Evolutionary conservation across 2,888 invertebrate genomes (phyloP).

Genomic region (Blastobasis adustella): DNA sequence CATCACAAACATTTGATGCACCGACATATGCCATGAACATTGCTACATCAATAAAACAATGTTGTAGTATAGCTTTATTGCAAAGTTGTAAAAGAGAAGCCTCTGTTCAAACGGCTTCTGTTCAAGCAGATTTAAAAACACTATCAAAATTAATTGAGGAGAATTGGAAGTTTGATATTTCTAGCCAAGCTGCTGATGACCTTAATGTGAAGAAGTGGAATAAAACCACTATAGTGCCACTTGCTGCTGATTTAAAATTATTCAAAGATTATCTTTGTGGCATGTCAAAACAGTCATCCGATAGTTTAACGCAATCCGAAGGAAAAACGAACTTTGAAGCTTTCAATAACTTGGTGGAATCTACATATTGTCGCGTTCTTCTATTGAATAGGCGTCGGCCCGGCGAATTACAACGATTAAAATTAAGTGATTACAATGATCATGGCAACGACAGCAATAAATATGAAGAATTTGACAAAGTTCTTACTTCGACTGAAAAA

Average conservation of each 20-base stretch:
- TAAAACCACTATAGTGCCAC: conserved; percentile 14
- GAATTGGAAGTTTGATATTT: conserved; percentile 5
- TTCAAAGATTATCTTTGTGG: conserved; percentile 13
- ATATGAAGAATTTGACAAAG: not conserved
- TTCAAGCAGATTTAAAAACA: conserved; percentile 9
- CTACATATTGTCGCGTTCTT: conserved; percentile 10
- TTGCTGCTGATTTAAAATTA: conserved; percentile 14
- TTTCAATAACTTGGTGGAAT: conserved; percentile 3
- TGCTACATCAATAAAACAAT: conserved; percentile 15
- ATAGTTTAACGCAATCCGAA: not conserved
- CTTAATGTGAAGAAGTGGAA: not conserved
- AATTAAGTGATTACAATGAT: conserved; percentile 8
- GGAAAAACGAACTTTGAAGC: conserved; percentile 4
- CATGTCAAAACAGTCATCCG: conserved; percentile 3
- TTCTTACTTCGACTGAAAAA: not conserved
- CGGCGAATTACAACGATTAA: conserved; percentile 12
- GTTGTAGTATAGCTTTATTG: conserved; percentile 16
- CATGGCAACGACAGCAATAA: not conserved
- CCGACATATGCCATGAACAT: conserved; percentile 19
- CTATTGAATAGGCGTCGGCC: conserved; percentile 10
- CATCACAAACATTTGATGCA: conserved; percentile 1
- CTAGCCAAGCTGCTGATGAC: not conserved
- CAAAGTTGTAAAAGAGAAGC: not conserved
- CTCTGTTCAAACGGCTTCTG: not conserved
- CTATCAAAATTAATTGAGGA: conserved; percentile 4